Base-by-base conservation (phyloP, 2,797 vertebrate species). In the Pangasius macronema region DNA sequence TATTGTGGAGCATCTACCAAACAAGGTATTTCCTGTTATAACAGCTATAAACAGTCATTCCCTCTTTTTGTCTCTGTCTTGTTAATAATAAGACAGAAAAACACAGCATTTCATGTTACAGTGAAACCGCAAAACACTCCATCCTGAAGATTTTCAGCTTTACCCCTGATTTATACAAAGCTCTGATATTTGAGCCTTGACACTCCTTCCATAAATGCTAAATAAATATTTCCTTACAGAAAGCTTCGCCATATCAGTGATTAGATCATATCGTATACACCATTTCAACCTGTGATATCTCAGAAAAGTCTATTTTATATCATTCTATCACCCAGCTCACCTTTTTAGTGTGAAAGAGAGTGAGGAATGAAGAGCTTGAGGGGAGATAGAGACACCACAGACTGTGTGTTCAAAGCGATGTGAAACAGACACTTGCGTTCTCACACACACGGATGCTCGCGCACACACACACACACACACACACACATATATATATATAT, bases 401-500 rank as follows among this genome's bases (percentile, higher is more conserved):
- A 46, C 39, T 30, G 59, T 53, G 14, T 20, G 82, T 83, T 83
- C 42, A 83, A 70, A 83, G 82, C 42, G 18, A 72, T 46, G 51
- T 72, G 83, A 55, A 84, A 42, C 22, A 72, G n/a, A 83, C n/a
- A 82, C 42, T 67, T 7, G n/a, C 2, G 0, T 14, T 33, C 18
- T 11, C 59, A 20, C 42, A 82, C n/a, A 49, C 57, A 11, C 39
- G 27, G 9, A 27, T 36, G 11, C 51, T 33, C 49, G 53, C 24
- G 16, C 24, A 55, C n/a, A 33, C 6, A 77, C n/a, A 20, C 73
- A 76, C 22, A 75, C 30, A 36, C 75, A 55, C 30, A 79, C 27
- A 75, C 49, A 53, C 30, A 57, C 1, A 75, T 6, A 42, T 6
- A 42, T 1, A 42, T 6, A 42, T 42, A 33, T 4, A 73, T 1